phyloP scores from a whole-genome alignment of 2,888 invertebrate genomes.

The Strigamia crassipes region DNA sequence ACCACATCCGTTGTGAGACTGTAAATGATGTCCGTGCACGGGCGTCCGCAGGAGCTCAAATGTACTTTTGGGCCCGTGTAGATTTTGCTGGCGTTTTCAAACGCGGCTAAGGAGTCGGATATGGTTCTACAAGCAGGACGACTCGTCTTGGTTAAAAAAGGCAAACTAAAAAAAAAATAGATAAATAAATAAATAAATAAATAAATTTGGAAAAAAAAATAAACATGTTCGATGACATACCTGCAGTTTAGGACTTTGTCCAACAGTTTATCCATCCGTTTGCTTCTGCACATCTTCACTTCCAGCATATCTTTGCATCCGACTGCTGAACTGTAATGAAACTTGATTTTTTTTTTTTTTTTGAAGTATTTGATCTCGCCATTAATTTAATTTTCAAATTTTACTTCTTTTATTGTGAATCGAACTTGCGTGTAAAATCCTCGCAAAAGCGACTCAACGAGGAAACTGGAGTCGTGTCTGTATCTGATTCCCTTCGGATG shows the following conservation, averaged over 20 bases:
- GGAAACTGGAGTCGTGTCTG: neutral
- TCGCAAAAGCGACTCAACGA: neutral
- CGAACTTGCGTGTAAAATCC: constrained; percentile 1
- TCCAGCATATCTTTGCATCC: neutral
- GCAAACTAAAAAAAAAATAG: neutral
- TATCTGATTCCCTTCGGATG: neutral
- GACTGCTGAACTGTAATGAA: neutral
- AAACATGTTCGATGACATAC: too few species aligned
- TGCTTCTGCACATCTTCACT: neutral
- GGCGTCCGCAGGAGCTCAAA: neutral
- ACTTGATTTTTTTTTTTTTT: too few species aligned
- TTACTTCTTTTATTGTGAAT: constrained; percentile 18
- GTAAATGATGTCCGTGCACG: constrained; percentile 2
- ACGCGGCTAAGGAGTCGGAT: neutral
- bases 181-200: neutral
- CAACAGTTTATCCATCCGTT: neutral
- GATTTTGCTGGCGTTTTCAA: neutral
- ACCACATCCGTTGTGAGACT: constrained; percentile 1
- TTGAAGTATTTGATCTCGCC: neutral
- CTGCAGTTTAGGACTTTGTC: neutral
- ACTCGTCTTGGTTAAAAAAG: neutral
- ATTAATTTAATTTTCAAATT: neutral
- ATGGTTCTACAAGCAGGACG: neutral
- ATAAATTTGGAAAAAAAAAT: too few species aligned
- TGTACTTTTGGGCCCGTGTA: neutral